Base-by-base conservation (phyloP, 2,888 invertebrate genomes). In the Acrobeloides nanus region DNA sequence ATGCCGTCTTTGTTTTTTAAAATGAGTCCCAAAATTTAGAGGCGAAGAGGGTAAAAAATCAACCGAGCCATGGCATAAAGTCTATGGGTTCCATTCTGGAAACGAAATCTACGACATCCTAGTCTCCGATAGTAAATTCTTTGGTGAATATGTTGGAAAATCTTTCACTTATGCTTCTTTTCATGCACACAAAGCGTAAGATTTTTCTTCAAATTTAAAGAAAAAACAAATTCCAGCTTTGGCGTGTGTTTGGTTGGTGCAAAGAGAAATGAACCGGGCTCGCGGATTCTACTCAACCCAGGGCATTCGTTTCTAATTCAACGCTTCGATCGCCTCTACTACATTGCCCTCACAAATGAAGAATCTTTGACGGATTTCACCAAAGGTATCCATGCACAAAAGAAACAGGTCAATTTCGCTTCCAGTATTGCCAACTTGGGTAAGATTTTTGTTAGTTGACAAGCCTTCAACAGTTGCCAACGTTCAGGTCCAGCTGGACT, bases 151-250 rank as follows among this genome's bases (percentile, higher is more conserved):
- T 76, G 89, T 92, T 75, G 93, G 93, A 45, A 95, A 95, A 78
- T 90, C 90, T 77, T 97, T 95, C 78, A 93, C 92, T n/a, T 95
- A 92, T 76, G 93, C 95, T 59, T 92, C 90, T 74, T 95, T 95
- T 77, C 93, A 95, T 80, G 93, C 95, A 44, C 95, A 95, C 77
- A 82, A 93, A 78, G 92, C 93, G 87, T 90, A 81, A 68, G 77
- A n/a, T 21, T 17, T 12, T 12, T 54, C 41, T 12, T 4, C 15
- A 12, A 15, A 18, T n/a, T 24, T 17, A 21, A 32, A n/a, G 3
- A 2, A n/a, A 10, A 18, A 8, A n/a, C 10, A 41, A 27, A 38
- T 49, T 65, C 21, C 63, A 89, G 89, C 76, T 93, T 90, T 74
- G 93, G 93, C 5, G 90, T 95, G 25, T 89, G 92, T 29, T 80